Base-by-base conservation (phyloP, 2,888 invertebrate species). In the Scrobipalpa costella region DNA sequence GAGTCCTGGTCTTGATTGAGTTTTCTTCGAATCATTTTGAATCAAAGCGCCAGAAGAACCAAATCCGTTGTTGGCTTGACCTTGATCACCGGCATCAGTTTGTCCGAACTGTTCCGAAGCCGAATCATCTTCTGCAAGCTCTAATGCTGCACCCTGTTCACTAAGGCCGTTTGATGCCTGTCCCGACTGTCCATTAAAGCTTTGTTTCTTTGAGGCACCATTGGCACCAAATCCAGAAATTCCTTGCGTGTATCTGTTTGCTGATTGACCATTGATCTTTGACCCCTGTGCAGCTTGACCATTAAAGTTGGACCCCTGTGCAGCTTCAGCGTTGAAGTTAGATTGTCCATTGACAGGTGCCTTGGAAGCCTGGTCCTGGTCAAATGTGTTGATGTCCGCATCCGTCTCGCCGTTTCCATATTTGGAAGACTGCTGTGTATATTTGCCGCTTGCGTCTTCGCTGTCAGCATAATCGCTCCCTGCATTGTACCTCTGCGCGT, bases 401-500 rank as follows among this genome's bases (percentile, higher is more conserved):
- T 77, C 78, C 63, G 73, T 74, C 71, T 68, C 80, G 71, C 79
- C 77, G 74, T 73, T 75, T 64, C 76, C 80, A 73, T 81, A 78
- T 71, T 73, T 77, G 75, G 76, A 75, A 66, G 78, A 76, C 77
- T 77, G 81, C 71, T 72, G 76, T 76, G 85, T 84, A 78, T 82
- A 78, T 73, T 75, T 77, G 57, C 68, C 72, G 74, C 71, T 77
- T 69, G 71, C 66, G 68, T 69, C 75, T 68, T 77, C 80, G 70
- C 73, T 79, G 73, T 82, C 81, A 69, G 81, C 75, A 77, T 86
- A 83, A 82, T 86, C 85, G 70, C 80, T 77, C 70, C 76, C 86
- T 52, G 78, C 75, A 85, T 90, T 90, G 83, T 90, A 86, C 72
- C 86, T 89, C 73, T 84, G 80, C 68, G 86, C 81, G 68, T 88